Conservation (phyloP, 2,113 vertebrate species). For the Neodontobutis hainanensis region DNA sequence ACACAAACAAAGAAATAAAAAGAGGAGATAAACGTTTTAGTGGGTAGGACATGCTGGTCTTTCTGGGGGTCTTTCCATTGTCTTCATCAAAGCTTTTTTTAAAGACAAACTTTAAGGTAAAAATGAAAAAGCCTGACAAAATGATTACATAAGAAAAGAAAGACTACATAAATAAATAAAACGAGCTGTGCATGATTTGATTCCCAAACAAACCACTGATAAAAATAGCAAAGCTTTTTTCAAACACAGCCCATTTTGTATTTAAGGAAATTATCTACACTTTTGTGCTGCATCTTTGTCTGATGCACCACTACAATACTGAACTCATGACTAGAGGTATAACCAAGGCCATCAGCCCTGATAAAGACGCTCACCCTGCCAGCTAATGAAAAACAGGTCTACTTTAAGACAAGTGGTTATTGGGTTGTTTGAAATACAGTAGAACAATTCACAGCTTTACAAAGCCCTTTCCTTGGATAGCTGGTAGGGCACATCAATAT, state of each 20-base stretch:
- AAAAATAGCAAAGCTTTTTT: conserved; percentile 63
- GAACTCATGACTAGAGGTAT: conserved; percentile 61
- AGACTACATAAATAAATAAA: conserved; percentile 61
- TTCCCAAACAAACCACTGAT: conserved; percentile 59
- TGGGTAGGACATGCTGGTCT: conserved; percentile 52
- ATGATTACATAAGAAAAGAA: conserved; percentile 42
- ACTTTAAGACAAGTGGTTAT: conserved; percentile 78
- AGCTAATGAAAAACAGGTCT: conserved; percentile 67
- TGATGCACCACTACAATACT: conserved; percentile 61
- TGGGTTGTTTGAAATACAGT: conserved; percentile 63
- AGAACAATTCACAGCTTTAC: conserved; percentile 78
- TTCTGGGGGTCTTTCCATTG: conserved; percentile 40
- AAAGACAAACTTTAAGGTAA: conserved; percentile 24
- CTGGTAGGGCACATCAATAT: conserved; percentile 73
- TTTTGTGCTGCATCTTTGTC: conserved; percentile 50
- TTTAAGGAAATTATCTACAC: conserved; percentile 75
- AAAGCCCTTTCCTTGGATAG: conserved; percentile 72
- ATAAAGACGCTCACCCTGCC: conserved; percentile 50
- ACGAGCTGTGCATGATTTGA: conserved; percentile 59
- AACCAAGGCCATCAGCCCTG: conserved; percentile 53
- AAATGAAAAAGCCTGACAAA: conserved; percentile 46
- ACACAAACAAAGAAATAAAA: conserved; percentile 56
- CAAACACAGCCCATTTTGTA: conserved; percentile 63
- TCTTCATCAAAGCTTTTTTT: conserved; percentile 41
- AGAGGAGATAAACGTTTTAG: conserved; percentile 46